Evolutionary conservation across 2,888 invertebrate genomes (phyloP), one percentile per base, ranked within the genome.

Genomic region (Tinea semifulvella): DNA sequence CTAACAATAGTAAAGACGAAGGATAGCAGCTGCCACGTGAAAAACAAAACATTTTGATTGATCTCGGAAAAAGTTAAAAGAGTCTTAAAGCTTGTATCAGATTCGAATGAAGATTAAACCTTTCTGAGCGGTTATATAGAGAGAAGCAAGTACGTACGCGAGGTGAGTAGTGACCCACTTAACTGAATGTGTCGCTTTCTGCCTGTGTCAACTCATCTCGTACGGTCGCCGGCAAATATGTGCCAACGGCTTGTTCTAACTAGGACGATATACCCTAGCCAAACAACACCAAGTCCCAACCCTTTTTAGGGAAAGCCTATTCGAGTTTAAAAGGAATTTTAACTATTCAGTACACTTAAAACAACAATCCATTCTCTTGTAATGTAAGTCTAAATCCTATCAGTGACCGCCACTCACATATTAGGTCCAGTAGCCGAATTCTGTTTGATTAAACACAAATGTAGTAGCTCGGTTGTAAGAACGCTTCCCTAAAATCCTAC

Each of bases 121-220:
- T 40, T 40, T 40, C n/a, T 22, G 11, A 36, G 36, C 6, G 36
- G 36, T 36, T 36, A 36, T 18, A 36, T 16, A 36, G 36, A 36
- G 18, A 36, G 8, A n/a, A 3, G 6, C 22, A 11, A 22, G 40
- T 20, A 40, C 3, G 11, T 40, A 40, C 38, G 14, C 8, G 20
- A 40, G 40, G 20, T 11, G 40, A 40, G 40, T 22, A 22, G 40
- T 22, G 40, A 40, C 40, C 40, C 40, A 40, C 40, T 40, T 40
- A 40, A 40, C 20, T 40, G 40, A 40, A 40, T 40, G 40, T 40
- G 40, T 40, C 40, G 40, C 2, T 11, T 18, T 18, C 53, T 51
- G 50, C 53, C 61, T 64, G 50, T 61, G 68, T 65, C 63, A 69
- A 67, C 69, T 68, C 69, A 69, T 69, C 65, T 68, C 58, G 52